Evolutionary conservation across 2,888 invertebrate genomes (phyloP).

Genomic region (Coecobrya sp.): DNA sequence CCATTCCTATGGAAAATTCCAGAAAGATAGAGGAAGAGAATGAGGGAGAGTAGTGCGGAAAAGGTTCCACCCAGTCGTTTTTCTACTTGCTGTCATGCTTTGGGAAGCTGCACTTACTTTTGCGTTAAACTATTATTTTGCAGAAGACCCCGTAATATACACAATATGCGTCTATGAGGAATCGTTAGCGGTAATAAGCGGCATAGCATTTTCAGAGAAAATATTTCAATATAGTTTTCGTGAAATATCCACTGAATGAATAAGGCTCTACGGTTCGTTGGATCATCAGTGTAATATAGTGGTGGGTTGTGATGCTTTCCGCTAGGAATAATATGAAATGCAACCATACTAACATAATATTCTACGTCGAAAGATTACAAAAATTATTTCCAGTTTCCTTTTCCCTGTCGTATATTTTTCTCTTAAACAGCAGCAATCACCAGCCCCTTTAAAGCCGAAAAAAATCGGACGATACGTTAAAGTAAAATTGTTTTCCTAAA

Average conservation of each 20-base stretch:
- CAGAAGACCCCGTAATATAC: too few relatives aligned
- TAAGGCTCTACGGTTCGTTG: neutral
- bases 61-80: conserved; percentile 59
- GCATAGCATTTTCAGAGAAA: neutral
- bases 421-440: neutral
- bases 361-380: too few relatives aligned
- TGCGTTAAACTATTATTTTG: neutral
- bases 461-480: neutral
- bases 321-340: neutral
- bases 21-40: neutral
- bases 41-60: neutral
- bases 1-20: conserved; percentile 6
- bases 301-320: neutral
- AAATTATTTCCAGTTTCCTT: neutral
- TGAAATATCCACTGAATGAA: neutral
- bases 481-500: neutral
- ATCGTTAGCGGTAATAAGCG: neutral
- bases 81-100: conserved; percentile 16
- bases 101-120: neutral
- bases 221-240: conserved; percentile 9
- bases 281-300: neutral
- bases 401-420: neutral
- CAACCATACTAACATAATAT: neutral
- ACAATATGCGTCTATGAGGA: neutral
- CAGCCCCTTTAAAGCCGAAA: too few relatives aligned